Base-by-base conservation (phyloP, 2,888 invertebrate genomes). In the Machimus rusticus region DNA sequence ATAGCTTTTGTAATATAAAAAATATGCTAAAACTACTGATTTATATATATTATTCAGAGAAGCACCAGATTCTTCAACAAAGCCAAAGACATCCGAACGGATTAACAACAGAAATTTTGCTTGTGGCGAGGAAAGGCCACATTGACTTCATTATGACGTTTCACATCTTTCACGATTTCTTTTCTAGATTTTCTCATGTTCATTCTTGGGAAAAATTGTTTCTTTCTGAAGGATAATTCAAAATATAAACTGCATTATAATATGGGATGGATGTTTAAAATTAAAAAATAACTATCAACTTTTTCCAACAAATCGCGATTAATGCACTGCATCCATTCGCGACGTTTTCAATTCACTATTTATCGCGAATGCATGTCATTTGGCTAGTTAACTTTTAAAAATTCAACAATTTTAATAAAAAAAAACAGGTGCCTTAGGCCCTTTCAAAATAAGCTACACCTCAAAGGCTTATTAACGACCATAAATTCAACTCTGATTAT, bases 21-120 rank as follows among this genome's bases (percentile, higher is more conserved):
- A 82, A 81, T 66, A 74, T 39, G 31, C 19, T 74, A 74, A 85
- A 85, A 85, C 43, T 85, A 85, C 46, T n/a, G 74, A 74, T 74
- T 74, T 74, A 46, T 43, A 37, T 74, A 66, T 66, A 66, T 86
- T 51, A 14, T 76, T 39, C 31, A 55, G 19, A 77, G 34, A 86
- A 55, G 77, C 77, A 86, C 55, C 74, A 74, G 51, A 74, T 74
- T 84, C 37, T 74, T 84, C 19, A 23, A 84, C 57, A 37, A 34
- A 66, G 34, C 79, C 79, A 51, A 79, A 79, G 31, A 51, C 5
- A 51, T 79, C 23, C 34, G 51, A 46, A 79, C 31, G 51, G 23
- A 51, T 51, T 23, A 51, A 79, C 46, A 43, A 79, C 51, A 46
- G 43, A 51, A 82, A 57, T 82, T 82, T 51, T 39, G 55, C 19